Percentiles rank a stretch among this genome's conserved stretches.
Conservation (phyloP, 2,888 invertebrate species). For the Phyto melanocephala region DNA sequence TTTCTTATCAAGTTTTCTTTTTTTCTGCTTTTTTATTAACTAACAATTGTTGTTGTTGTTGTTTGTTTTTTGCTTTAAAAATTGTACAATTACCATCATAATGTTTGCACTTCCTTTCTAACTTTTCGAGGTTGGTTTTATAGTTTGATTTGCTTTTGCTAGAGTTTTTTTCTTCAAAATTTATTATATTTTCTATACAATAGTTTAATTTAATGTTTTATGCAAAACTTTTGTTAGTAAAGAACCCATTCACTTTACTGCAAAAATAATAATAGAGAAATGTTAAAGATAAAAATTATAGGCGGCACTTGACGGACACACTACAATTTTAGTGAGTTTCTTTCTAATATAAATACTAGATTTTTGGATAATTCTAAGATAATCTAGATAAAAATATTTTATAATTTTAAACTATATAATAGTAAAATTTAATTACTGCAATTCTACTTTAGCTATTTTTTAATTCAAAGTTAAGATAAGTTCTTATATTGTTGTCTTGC, state of each 20-base stretch:
- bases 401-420: too few relatives aligned
- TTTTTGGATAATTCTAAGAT: too few relatives aligned
- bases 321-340: conserved; percentile 13
- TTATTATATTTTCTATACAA: not conserved
- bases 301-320: not conserved
- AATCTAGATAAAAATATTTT: too few relatives aligned
- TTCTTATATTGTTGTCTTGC: too few relatives aligned
- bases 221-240: conserved; percentile 13
- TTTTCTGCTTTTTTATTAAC: not conserved
- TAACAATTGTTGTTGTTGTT: not conserved
- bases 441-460: too few relatives aligned
- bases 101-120: conserved; percentile 59
- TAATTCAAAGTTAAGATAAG: too few relatives aligned
- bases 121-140: conserved; percentile 9
- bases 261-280: conserved; percentile 1
- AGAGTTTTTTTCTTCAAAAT: not conserved
- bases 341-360: too few relatives aligned
- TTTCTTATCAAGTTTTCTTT: not conserved
- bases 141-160: not conserved
- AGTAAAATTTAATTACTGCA: too few relatives aligned
- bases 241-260: conserved; percentile 55
- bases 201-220: conserved; percentile 22
- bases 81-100: conserved; percentile 14
- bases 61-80: not conserved
- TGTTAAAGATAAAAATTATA: not conserved